Base-by-base conservation (phyloP, 2,888 invertebrate genomes). In the Yponomeuta cagnagella region DNA sequence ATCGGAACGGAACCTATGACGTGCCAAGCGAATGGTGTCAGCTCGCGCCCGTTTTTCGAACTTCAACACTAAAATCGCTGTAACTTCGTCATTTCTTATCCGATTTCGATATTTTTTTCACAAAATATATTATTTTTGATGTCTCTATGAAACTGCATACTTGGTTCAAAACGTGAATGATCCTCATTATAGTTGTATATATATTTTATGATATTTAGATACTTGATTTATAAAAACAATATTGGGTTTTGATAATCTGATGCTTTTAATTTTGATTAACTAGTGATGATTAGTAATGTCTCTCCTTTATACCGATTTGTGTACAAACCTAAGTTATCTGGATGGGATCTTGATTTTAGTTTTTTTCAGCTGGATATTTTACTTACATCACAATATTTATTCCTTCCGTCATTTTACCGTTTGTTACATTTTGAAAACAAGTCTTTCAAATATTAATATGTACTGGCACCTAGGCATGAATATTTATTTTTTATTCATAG, bases 241-340 rank as follows among this genome's bases (percentile, higher is more conserved):
- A 58, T 58, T 58, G 52, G 52, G 52, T 58, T 58, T 58, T 58
- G 52, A 58, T 58, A 58, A 58, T 58, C 52, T 58, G 52, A 58
- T 58, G 52, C 12, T 58, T 58, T 58, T 58, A 58, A 58, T 58
- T 58, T 58, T 8, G 43, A 43, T 43, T 43, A 43, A 43, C 6
- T 43, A 43, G 43, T 1, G 43, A 43, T 6, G 2, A 37, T 37
- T 37, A 43, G 43, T 8, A 43, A 33, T 10, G 52, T 52, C 52
- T 58, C 15, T 15, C 52, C 12, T 58, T 58, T 58, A 15, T 58
- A 52, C 52, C 1, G 52, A 58, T 58, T 58, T 15, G 12, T 58
- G 12, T 15, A 58, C 52, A 12, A 58, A 58, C 15, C 23, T 12
- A 58, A 58, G 52, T 58, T 12, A 58, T 58, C 12, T 15, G 52